A percentile compares a stretch with the other conserved stretches of the same genome.
Evolutionary conservation across 2,113 vertebrate species (phyloP).

Genomic region (Symphodus melops): DNA sequence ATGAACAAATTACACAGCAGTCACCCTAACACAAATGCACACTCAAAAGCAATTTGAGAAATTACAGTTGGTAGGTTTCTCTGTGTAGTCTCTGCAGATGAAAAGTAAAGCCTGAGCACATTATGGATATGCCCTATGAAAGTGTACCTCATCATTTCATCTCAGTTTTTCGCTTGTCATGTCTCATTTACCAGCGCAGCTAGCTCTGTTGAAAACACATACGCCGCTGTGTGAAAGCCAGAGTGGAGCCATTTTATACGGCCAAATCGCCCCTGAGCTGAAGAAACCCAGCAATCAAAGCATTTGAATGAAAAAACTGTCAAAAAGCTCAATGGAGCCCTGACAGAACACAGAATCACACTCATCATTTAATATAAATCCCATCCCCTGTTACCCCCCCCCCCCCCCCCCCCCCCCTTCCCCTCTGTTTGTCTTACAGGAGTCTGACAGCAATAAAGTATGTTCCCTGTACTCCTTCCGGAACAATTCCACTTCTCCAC

Average conservation of each 20-base stretch:
- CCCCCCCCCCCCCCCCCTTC: slow-evolving; percentile 26
- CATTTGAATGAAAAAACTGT: slow-evolving; percentile 65
- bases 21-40: slow-evolving; percentile 79
- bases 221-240: slow-evolving; percentile 58
- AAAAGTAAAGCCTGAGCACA: slow-evolving; percentile 74
- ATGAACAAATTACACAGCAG: slow-evolving; percentile 82
- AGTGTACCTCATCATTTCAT: slow-evolving; percentile 78
- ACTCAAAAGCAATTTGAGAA: slow-evolving; percentile 80
- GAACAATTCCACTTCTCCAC: slow-evolving; percentile 99
- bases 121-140: slow-evolving; percentile 75
- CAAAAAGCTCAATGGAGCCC: slow-evolving; percentile 61
- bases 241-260: slow-evolving; percentile 64
- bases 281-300: slow-evolving; percentile 65
- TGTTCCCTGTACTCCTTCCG: slow-evolving; percentile 99
- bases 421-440: slow-evolving; percentile 86
- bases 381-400: slow-evolving; percentile 51
- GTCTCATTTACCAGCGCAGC: slow-evolving; percentile 68
- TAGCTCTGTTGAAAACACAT: slow-evolving; percentile 54
- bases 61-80: slow-evolving; percentile 78
- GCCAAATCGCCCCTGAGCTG: slow-evolving; percentile 56
- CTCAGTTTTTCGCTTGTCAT: slow-evolving; percentile 77
- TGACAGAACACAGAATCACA: slow-evolving; percentile 45
- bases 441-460: slow-evolving; percentile 99
- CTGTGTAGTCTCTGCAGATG: slow-evolving; percentile 71
- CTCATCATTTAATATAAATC: slow-evolving; percentile 61